phyloP scores from a whole-genome alignment of 2,113 vertebrate genomes.

The Ptilonorhynchus violaceus region DNA sequence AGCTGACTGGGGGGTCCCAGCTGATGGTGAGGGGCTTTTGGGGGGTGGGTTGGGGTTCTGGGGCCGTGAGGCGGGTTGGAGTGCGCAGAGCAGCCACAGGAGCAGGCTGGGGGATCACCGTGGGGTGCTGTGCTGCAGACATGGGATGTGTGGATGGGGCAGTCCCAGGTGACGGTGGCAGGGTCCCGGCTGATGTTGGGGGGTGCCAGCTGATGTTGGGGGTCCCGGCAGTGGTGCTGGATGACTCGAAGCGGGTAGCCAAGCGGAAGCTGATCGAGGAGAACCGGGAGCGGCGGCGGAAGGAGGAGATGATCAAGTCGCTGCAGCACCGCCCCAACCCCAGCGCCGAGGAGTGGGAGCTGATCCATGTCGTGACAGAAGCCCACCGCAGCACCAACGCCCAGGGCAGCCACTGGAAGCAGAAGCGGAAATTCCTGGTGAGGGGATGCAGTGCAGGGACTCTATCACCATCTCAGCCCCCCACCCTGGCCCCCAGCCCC shows the following conservation, averaged over 20 bases:
- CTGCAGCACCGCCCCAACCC: constrained; percentile 91
- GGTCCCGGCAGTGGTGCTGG: constrained; percentile 87
- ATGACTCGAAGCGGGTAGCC: constrained; percentile 92
- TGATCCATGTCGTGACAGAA: constrained; percentile 90
- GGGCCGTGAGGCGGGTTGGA: accelerated
- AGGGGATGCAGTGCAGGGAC: neutral
- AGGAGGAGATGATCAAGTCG: constrained; percentile 92
- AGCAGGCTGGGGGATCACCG: neutral
- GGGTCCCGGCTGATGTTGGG: neutral
- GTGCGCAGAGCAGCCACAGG: neutral
- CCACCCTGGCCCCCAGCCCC: neutral
- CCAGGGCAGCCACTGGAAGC: constrained; percentile 96
- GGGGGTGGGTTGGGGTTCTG: neutral
- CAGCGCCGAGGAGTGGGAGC: constrained; percentile 88
- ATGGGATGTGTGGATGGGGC: neutral
- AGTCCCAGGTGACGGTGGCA: neutral
- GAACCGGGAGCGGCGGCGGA: constrained; percentile 90
- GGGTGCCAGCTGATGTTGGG: neutral
- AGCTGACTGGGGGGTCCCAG: neutral
- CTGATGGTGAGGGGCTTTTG: neutral
- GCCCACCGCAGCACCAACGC: constrained; percentile 96
- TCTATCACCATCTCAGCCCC: accelerated
- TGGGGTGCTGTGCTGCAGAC: neutral
- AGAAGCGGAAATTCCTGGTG: constrained; percentile 98
- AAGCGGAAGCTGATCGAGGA: constrained; percentile 97